Evolutionary conservation across 2,888 invertebrate genomes (phyloP).

Genomic region (Isoperla grammatica): DNA sequence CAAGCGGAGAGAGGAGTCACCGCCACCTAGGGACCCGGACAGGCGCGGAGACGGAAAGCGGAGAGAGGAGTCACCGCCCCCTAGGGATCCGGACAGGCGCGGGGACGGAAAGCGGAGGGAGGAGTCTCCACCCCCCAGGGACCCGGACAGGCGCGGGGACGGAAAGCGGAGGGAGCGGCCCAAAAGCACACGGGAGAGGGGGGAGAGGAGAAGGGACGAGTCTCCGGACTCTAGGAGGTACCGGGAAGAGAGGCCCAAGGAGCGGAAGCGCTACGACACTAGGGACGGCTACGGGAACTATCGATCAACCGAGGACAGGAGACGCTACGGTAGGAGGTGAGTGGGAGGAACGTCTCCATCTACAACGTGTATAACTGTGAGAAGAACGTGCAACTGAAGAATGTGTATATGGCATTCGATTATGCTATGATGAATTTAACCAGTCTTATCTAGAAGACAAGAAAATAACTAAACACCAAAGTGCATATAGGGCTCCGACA

Average conservation of each 20-base stretch:
- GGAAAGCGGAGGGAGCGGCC: slow-evolving; percentile 18
- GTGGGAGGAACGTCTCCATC: background rate
- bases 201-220: slow-evolving; percentile 21
- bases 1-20: background rate
- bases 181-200: slow-evolving; percentile 26
- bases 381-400: no score
- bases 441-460: no score
- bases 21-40: no score
- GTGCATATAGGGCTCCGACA: no score
- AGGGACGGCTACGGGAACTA: slow-evolving; percentile 14
- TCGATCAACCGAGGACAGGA: slow-evolving; percentile 16
- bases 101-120: background rate
- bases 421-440: no score
- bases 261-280: slow-evolving; percentile 20
- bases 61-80: background rate
- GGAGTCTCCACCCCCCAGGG: background rate
- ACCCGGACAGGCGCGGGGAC: background rate
- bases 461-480: no score
- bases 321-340: slow-evolving; percentile 12
- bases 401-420: no score
- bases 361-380: no score
- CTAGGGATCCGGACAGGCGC: background rate
- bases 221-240: slow-evolving; percentile 25
- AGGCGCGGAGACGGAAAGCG: background rate
- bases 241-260: slow-evolving; percentile 24